Evolutionary conservation across 2,797 vertebrate genomes (phyloP).

Genomic region (Channallabes apus): DNA sequence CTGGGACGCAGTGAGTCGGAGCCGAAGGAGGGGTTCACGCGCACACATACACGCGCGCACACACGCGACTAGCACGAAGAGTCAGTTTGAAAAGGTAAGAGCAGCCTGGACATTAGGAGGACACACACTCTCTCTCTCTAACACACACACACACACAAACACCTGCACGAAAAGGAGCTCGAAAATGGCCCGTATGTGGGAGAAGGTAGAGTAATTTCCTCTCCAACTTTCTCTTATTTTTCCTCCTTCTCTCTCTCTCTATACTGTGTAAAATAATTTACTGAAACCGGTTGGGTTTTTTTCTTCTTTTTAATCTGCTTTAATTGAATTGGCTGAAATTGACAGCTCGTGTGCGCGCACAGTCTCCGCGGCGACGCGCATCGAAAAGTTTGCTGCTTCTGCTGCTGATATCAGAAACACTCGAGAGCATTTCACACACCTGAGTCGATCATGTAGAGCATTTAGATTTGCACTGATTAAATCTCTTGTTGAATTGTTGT

Average conservation of each 20-base stretch:
- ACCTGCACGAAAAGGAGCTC: constrained; percentile 59
- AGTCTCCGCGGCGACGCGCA: neutral
- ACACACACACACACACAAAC: no score
- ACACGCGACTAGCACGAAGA: neutral
- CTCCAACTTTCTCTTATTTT: constrained; percentile 3
- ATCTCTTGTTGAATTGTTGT: neutral
- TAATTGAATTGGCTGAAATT: neutral
- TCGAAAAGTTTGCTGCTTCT: neutral
- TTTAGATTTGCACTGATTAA: neutral
- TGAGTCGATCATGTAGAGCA: neutral
- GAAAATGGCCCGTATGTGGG: constrained; percentile 71
- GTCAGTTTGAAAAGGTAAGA: constrained; percentile 59
- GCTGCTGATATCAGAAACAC: neutral
- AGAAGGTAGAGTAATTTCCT: constrained; percentile 65
- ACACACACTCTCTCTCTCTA: constrained; percentile 53
- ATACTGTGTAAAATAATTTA: neutral
- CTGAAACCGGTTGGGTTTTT: neutral
- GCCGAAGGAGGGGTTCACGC: constrained; percentile 59
- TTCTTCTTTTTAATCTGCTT: neutral
- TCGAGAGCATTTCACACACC: neutral
- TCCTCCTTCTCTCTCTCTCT: neutral
- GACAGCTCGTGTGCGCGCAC: neutral
- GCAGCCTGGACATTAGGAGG: constrained; percentile 62
- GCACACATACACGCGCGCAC: constrained; percentile 6
- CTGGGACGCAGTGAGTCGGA: constrained; percentile 47